These are phyloP conservation scores for Riparia riparia DNA, from an alignment of 2,113 vertebrate genomes.

Conservation along the genomic window DNA sequence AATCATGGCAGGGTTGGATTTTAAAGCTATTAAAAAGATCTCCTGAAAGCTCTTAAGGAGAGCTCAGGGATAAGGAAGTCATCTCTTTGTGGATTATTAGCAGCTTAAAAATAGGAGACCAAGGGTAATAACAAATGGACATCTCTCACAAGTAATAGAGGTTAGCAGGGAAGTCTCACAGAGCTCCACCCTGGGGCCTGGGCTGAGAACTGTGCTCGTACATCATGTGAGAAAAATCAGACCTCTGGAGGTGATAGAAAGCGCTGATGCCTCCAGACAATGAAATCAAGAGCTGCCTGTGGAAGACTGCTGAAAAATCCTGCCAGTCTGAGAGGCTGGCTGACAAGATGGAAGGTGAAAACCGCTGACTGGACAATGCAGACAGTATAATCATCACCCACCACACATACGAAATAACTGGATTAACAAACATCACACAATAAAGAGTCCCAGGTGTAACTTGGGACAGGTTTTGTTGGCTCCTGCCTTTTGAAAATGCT, in stretches of 20 bases:
- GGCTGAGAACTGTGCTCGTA: not conserved
- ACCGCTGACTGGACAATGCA: not conserved
- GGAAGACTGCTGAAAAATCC: not conserved
- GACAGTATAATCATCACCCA: not conserved
- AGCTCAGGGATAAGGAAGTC: not conserved
- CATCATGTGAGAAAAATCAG: not conserved
- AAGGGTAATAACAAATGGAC: not conserved
- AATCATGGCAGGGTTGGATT: not conserved
- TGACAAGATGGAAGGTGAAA: not conserved
- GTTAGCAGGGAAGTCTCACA: not conserved
- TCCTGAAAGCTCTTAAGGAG: slow-evolving; percentile 25
- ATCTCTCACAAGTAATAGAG: not conserved
- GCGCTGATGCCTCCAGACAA: not conserved
- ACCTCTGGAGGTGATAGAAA: not conserved
- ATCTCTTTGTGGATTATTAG: not conserved
- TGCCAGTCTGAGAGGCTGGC: not conserved
- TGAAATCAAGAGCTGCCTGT: not conserved
- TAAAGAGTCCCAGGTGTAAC: not conserved
- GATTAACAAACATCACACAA: not conserved
- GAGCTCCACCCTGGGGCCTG: not conserved
- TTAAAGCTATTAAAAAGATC: slow-evolving; percentile 38
- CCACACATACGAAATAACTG: not conserved
- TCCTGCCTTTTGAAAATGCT: not conserved
- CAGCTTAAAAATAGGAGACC: slow-evolving; percentile 26
- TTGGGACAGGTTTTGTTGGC: not conserved